Evolutionary conservation across 2,797 vertebrate species (phyloP).

Genomic region (Tympanoctomys barrerae): DNA sequence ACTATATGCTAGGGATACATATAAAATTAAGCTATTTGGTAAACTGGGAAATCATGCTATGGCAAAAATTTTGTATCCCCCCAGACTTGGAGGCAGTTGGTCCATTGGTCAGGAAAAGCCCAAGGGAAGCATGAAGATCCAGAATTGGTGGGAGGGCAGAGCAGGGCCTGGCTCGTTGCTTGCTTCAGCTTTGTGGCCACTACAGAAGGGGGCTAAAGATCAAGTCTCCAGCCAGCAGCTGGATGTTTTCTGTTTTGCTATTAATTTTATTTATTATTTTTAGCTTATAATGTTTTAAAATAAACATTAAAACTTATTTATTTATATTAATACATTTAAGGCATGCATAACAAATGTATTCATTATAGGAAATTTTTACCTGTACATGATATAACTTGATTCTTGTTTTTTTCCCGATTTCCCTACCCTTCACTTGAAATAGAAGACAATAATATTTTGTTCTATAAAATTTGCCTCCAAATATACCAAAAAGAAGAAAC

Average conservation of each 20-base stretch:
- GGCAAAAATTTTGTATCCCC: background rate
- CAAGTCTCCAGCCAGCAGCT: background rate
- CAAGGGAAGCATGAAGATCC: background rate
- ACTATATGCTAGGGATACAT: background rate
- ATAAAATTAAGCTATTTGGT: background rate
- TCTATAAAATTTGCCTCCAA: background rate
- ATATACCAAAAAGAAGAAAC: background rate
- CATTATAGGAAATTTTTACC: background rate
- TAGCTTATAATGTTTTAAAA: background rate
- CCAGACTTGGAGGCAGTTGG: background rate
- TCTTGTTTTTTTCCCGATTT: background rate
- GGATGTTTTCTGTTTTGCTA: background rate
- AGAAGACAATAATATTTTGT: background rate
- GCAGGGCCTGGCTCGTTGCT: background rate
- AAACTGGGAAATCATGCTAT: background rate
- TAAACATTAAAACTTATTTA: constrained; percentile 9
- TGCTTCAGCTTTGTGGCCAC: background rate
- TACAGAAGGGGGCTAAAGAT: background rate
- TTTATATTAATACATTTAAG: background rate
- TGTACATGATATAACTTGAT: background rate
- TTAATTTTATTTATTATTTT: background rate
- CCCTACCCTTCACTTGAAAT: background rate
- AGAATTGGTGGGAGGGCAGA: background rate
- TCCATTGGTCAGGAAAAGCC: background rate
- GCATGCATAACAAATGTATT: background rate